A percentile compares a stretch with the other conserved stretches of the same genome.
These are phyloP conservation scores for Drosophila cognata DNA, from an alignment of 2,888 invertebrate genomes.

Conservation along the genomic window DNA sequence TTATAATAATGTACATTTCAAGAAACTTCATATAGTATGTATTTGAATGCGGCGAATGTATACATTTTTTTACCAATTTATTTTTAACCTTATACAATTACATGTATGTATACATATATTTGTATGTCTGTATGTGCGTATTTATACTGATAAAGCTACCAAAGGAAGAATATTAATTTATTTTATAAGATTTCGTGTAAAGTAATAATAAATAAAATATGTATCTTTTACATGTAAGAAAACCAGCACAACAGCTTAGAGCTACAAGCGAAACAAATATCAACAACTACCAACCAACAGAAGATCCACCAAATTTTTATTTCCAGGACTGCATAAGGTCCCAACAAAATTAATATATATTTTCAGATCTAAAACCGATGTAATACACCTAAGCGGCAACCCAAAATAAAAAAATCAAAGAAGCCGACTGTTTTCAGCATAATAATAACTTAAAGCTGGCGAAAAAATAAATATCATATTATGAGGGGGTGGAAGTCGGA, in stretches of 20 bases:
- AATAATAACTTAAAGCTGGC: not conserved
- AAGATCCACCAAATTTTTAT: conserved; percentile 6
- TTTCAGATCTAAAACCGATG: conserved; percentile 10
- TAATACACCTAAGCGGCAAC: conserved; percentile 4
- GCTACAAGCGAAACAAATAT: conserved; percentile 32
- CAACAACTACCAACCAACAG: conserved; percentile 25
- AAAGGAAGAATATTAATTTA: conserved; percentile 76
- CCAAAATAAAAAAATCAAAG: conserved; percentile 6
- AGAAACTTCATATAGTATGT: conserved; percentile 57
- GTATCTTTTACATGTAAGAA: conserved; percentile 61
- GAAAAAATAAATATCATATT: not conserved
- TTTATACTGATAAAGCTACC: conserved; percentile 74
- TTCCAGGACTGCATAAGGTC: conserved; percentile 1
- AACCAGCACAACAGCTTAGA: conserved; percentile 31
- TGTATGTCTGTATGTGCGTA: conserved; percentile 75
- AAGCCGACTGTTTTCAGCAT: conserved; percentile 5
- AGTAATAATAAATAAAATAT: conserved; percentile 68
- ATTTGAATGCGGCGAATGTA: conserved; percentile 58
- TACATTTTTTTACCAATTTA: conserved; percentile 72
- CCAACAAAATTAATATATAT: conserved; percentile 5
- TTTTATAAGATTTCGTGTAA: conserved; percentile 78
- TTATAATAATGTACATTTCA: conserved; percentile 66
- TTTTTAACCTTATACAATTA: conserved; percentile 71
- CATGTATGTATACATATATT: conserved; percentile 65
- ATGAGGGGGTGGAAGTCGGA: not conserved